Percentiles rank a stretch among this genome's conserved stretches.
These are phyloP conservation scores for Percopsis transmontana DNA, from an alignment of 2,113 vertebrate species.

Conservation along the genomic window DNA sequence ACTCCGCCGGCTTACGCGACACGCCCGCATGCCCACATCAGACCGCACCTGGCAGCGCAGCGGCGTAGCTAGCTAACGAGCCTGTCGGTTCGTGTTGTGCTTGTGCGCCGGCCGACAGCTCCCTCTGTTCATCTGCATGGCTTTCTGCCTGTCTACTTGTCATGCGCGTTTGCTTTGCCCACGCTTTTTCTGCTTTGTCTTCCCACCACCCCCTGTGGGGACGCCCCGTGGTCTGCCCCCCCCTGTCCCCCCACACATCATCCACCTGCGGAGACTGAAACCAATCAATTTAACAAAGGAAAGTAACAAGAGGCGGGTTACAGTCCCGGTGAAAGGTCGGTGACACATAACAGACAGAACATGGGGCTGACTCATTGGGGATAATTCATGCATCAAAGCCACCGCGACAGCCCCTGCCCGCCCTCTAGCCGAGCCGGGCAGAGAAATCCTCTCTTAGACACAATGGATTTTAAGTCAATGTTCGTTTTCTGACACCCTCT, in stretches of 20 bases:
- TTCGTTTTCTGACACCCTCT: slow-evolving; percentile 47
- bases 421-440: slow-evolving; percentile 35
- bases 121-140: slow-evolving; percentile 62
- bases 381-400: slow-evolving; percentile 47
- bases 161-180: background rate
- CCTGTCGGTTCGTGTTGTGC: slow-evolving; percentile 43
- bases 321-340: slow-evolving; percentile 49
- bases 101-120: slow-evolving; percentile 53
- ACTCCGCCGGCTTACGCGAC: too few species aligned
- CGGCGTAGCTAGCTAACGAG: slow-evolving; percentile 47
- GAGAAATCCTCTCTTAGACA: slow-evolving; percentile 42
- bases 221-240: slow-evolving; percentile 19
- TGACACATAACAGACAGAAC: slow-evolving; percentile 63
- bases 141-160: slow-evolving; percentile 29
- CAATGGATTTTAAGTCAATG: slow-evolving; percentile 49
- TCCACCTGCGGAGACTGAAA: slow-evolving; percentile 59
- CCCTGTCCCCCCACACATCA: background rate
- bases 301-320: slow-evolving; percentile 38
- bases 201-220: slow-evolving; percentile 29
- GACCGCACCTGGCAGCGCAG: slow-evolving; percentile 1
- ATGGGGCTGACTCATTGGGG: slow-evolving; percentile 42
- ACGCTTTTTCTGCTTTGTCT: slow-evolving; percentile 19
- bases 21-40: too few species aligned
- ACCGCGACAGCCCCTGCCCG: slow-evolving; percentile 57
- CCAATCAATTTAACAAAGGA: slow-evolving; percentile 45